These are phyloP conservation scores for Muraenolepis orangiensis DNA, from an alignment of 2,797 vertebrate species.

Conservation along the genomic window DNA sequence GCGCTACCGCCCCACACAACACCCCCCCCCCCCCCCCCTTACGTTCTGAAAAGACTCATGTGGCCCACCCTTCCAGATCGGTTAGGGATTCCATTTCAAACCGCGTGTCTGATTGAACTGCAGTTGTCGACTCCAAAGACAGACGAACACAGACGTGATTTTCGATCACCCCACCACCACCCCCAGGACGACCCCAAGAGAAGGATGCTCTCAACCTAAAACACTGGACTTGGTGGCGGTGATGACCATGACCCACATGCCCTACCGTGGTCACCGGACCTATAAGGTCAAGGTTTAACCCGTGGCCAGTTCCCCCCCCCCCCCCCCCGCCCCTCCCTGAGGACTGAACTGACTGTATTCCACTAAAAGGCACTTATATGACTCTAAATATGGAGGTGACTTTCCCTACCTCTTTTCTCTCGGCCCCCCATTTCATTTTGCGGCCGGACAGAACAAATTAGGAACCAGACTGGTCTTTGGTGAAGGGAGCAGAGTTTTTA, in stretches of 20 bases:
- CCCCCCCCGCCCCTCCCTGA: constrained; percentile 17
- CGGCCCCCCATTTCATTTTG: constrained; percentile 23
- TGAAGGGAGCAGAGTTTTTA: constrained; percentile 32
- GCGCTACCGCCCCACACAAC: neutral
- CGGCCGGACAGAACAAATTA: constrained; percentile 52
- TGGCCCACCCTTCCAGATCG: constrained; percentile 22
- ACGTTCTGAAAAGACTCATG: too few relatives aligned
- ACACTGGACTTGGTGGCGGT: constrained; percentile 70
- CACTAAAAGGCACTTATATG: constrained; percentile 57
- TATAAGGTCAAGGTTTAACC: constrained; percentile 34
- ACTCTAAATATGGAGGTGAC: constrained; percentile 38
- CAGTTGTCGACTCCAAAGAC: constrained; percentile 61
- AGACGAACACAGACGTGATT: constrained; percentile 48
- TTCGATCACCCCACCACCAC: neutral
- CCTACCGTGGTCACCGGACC: constrained; percentile 54
- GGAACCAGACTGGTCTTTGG: constrained; percentile 47
- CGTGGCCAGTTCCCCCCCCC: constrained; percentile 39
- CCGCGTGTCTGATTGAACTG: constrained; percentile 61
- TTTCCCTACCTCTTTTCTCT: constrained; percentile 27
- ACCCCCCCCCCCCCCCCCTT: neutral
- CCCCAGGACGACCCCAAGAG: constrained; percentile 11
- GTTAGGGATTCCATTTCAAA: constrained; percentile 27
- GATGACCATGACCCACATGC: constrained; percentile 52
- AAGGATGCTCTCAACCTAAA: constrained; percentile 51
- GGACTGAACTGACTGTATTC: constrained; percentile 57